Base-by-base conservation (phyloP, 2,888 invertebrate species). In the Polydesmus complanatus region DNA sequence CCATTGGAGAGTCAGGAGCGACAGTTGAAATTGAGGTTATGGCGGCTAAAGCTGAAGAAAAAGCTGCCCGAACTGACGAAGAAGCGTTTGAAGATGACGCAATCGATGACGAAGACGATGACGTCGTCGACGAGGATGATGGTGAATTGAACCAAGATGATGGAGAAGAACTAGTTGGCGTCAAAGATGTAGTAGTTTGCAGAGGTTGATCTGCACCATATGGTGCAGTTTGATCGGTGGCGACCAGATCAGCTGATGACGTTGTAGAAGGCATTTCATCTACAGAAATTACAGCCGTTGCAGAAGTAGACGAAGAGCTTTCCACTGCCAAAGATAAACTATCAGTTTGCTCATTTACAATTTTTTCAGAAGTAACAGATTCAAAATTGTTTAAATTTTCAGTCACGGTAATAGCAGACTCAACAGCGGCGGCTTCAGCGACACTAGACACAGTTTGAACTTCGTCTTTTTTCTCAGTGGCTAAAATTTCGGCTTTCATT, bases 381-480 rank as follows among this genome's bases (percentile, higher is more conserved):
- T n/a, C n/a, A n/a, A n/a, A n/a, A n/a, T n/a, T n/a, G n/a, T n/a
- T n/a, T n/a, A n/a, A n/a, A n/a, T n/a, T n/a, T n/a, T n/a, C n/a
- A n/a, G n/a, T n/a, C n/a, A n/a, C 11, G 48, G 48, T 47, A 47
- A 19, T 8, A 37, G 27, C 27, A 19, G 60, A 47, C 23, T 55
- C 60, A 21, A 26, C 23, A 22, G 55, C 27, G 14, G 55, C n/a
- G 25, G 55, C 23, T 14, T 8, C 27, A 55, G 14, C 27, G n/a
- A 19, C 22, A 51, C n/a, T 51, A 23, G 52, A n/a, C n/a, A n/a
- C 52, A 51, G 52, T 11, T 19, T 8, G n/a, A 67, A 73, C 72
- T 71, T 77, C 73, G 68, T 69, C 54, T 77, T 79, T 56, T 72
- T 75, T 65, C 70, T 69, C 61, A 76, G 68, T 37, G 37, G 37